Evolutionary conservation across 2,888 invertebrate genomes (phyloP), one percentile per base, ranked within the genome.

Genomic region (Linnaemya tessellans): DNA sequence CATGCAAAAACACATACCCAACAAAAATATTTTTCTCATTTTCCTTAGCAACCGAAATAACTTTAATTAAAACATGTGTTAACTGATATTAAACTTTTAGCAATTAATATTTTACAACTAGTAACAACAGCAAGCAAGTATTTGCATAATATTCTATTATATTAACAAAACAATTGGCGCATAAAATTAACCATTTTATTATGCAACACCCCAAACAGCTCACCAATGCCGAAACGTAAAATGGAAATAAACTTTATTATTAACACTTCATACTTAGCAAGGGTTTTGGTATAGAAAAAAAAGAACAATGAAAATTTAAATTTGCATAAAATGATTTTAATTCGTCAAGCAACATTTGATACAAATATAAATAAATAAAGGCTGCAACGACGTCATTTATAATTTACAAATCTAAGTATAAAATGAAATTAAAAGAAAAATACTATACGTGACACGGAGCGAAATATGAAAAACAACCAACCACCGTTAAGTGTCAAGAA

Each of bases 291-390:
- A 41, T 9, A 58, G 2, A 30, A 5, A 20, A 18, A 54, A 41
- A 49, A 43, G 22, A 70, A 22, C 20, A 35, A 13, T 11, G 7
- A 25, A 20, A 62, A 51, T 43, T 35, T 18, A 20, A 73, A 84
- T 81, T 84, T 74, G 38, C 80, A 81, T 81, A 81, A 84, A 84
- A 84, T 84, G 77, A 81, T 84, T 84, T 84, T 41, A 84, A 84
- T 84, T 81, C 77, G 84, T 64, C 77, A 78, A 43, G 80, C 56
- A 30, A 68, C 43, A 46, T 65, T 73, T 71, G 56, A 41, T 58
- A 70, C 13, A 67, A 73, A 62, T 41, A 70, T 56, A 71, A 22
- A 56, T 65, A 64, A 54, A 67, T 43, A 64, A 49, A 56, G 20
- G 35, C 56, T 68, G 65, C 71, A 80, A 38, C 65, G 67, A 80